Evolutionary conservation across 2,113 vertebrate species (phyloP).

Genomic region (Tapirus terrestris): DNA sequence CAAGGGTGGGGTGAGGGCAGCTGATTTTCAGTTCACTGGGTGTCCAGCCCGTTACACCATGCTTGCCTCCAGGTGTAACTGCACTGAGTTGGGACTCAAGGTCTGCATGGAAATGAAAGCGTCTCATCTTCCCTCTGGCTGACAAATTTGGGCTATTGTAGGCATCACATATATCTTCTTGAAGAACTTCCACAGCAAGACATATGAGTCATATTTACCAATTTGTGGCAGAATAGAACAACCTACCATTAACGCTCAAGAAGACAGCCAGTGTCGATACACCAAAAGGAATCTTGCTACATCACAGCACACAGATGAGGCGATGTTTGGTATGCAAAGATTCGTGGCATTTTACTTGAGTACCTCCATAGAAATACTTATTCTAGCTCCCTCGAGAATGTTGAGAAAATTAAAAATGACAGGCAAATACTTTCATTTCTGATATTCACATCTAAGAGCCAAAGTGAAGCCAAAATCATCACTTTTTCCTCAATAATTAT

Average conservation of each 20-base stretch:
- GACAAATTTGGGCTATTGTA: neutral
- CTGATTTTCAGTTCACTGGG: neutral
- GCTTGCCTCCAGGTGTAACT: neutral
- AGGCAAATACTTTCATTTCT: neutral
- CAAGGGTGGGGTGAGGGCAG: too few relatives aligned
- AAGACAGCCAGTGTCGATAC: neutral
- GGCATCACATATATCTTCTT: neutral
- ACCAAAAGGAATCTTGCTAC: too few relatives aligned
- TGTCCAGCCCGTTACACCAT: too few relatives aligned
- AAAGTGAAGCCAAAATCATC: neutral
- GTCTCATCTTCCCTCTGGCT: neutral
- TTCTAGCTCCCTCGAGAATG: neutral
- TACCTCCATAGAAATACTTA: neutral
- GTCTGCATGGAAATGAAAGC: neutral
- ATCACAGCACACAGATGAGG: fast-evolving
- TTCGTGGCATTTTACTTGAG: neutral
- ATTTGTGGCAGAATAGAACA: neutral
- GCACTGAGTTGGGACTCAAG: fast-evolving
- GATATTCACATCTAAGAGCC: neutral
- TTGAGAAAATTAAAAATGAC: neutral
- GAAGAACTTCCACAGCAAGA: neutral
- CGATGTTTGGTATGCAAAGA: neutral
- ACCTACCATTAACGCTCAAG: neutral
- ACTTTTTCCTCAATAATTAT: neutral
- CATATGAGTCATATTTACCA: neutral